Conservation (phyloP, 2,113 vertebrate species). For the Thinocorus orbignyianus region DNA sequence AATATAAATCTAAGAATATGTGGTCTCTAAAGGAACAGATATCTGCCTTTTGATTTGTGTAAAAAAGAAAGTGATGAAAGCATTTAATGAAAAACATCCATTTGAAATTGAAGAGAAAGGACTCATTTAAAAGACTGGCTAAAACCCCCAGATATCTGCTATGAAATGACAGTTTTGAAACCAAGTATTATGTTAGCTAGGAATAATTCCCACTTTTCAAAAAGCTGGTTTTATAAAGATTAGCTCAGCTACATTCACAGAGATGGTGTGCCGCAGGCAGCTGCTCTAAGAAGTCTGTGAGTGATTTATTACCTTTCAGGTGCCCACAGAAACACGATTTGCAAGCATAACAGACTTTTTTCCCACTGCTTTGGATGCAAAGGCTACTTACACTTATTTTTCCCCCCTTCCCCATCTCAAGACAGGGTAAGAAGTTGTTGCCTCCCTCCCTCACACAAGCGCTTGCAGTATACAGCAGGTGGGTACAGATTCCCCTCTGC, state of each 20-base stretch:
- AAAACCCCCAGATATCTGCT: background rate
- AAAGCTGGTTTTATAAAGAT: background rate
- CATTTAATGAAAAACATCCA: background rate
- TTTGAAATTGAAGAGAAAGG: background rate
- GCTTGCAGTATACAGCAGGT: background rate
- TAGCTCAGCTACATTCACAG: background rate
- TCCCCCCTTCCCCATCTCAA: background rate
- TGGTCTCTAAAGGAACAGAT: background rate
- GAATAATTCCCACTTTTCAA: background rate
- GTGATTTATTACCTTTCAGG: background rate
- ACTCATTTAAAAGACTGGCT: background rate
- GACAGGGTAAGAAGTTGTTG: fast-evolving
- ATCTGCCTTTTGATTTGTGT: background rate
- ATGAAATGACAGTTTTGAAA: background rate
- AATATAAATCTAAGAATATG: background rate
- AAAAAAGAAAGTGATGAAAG: background rate
- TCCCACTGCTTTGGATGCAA: background rate
- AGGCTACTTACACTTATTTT: background rate
- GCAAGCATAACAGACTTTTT: background rate
- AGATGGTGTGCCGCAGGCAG: background rate
- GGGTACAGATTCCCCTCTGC: background rate
- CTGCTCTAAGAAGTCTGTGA: background rate
- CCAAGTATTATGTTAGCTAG: background rate
- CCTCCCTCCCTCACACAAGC: background rate
- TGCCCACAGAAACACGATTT: background rate